Evolutionary conservation across 2,888 invertebrate genomes (phyloP).

Genomic region (Pemphredon lugubris): DNA sequence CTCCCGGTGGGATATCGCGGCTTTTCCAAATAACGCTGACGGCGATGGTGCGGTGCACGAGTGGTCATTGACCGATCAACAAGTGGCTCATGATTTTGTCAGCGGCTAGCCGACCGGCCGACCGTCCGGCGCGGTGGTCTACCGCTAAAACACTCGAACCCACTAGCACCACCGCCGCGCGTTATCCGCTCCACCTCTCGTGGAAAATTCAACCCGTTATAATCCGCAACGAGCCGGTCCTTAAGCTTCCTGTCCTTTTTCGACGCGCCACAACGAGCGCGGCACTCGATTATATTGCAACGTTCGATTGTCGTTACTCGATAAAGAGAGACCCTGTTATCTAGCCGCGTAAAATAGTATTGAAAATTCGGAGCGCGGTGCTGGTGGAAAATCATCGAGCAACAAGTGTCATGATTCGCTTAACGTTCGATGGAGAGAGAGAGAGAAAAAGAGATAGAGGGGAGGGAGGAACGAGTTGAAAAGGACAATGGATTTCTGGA

Average conservation of each 20-base stretch:
- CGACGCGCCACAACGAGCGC: no score
- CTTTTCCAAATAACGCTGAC: constrained; percentile 59
- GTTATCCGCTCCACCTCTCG: not conserved
- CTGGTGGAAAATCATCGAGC: not conserved
- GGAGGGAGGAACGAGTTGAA: no score
- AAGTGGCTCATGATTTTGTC: constrained; percentile 80
- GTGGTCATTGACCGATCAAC: constrained; percentile 76
- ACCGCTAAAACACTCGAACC: constrained; percentile 66
- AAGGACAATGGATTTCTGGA: no score
- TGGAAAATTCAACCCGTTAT: not conserved
- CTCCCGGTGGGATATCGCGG: constrained; percentile 16
- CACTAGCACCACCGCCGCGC: not conserved
- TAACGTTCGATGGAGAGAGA: not conserved
- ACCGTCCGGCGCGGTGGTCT: constrained; percentile 51
- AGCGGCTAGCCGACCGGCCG: constrained; percentile 59
- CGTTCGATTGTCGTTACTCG: no score
- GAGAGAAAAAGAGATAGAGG: not conserved
- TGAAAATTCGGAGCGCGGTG: no score
- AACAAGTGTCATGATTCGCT: constrained; percentile 2
- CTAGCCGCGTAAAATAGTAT: no score
- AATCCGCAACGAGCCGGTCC: no score
- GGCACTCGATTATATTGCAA: no score
- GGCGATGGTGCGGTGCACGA: constrained; percentile 54
- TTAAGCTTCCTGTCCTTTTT: no score
- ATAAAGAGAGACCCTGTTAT: no score